phyloP scores from a whole-genome alignment of 2,113 vertebrate species.

The Aramus guarauna region DNA sequence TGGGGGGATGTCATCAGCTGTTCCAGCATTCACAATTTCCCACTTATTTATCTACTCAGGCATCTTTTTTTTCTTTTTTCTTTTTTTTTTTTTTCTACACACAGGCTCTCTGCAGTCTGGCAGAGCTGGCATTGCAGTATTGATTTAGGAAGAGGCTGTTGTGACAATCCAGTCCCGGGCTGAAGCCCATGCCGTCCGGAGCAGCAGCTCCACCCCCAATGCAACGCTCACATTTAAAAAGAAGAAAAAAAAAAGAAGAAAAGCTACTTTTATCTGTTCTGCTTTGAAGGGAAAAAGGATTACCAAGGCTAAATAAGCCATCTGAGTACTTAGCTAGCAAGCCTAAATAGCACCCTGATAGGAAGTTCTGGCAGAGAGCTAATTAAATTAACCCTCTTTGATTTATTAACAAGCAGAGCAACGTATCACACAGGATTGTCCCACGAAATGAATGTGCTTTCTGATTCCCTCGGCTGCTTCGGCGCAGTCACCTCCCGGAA shows the following conservation, averaged over 20 bases:
- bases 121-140: background rate
- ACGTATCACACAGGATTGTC: constrained; percentile 31
- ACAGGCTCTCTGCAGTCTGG: constrained; percentile 3
- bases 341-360: constrained; percentile 28
- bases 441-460: constrained; percentile 22
- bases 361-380: constrained; percentile 59
- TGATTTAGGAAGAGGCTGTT: constrained; percentile 2
- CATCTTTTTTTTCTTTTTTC: background rate
- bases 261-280: constrained; percentile 5
- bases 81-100: no score
- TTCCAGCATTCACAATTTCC: background rate
- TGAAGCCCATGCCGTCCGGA: fast-evolving
- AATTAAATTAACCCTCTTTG: constrained; percentile 69
- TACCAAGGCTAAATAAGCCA: constrained; percentile 48
- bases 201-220: background rate
- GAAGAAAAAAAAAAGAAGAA: background rate
- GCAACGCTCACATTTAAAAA: background rate
- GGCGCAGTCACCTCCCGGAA: background rate
- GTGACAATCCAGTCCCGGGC: background rate
- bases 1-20: background rate
- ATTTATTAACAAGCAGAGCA: constrained; percentile 59
- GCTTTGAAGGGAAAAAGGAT: constrained; percentile 50
- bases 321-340: constrained; percentile 20
- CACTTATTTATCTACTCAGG: background rate
- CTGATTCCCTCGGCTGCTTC: background rate